phyloP scores from a whole-genome alignment of 2,888 invertebrate genomes.

The Arctia plantaginis region DNA sequence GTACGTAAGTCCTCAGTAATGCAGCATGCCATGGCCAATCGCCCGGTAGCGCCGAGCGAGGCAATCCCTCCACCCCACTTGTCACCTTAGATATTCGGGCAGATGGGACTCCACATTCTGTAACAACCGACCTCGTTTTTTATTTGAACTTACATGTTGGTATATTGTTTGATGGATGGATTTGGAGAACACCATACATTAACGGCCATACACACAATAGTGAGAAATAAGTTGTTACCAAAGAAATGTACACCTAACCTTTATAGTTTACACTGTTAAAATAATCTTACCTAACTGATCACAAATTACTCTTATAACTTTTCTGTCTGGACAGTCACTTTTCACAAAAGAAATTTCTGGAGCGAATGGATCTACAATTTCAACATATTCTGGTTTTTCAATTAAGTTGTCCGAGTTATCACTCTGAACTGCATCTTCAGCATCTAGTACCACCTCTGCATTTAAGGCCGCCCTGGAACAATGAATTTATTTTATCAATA shows the following conservation, averaged over 20 bases:
- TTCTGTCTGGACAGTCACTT: constrained; percentile 90
- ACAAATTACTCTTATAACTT: constrained; percentile 93
- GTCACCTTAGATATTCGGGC: constrained; percentile 81
- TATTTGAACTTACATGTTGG: background rate
- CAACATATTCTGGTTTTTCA: constrained; percentile 88
- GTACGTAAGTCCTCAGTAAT: constrained; percentile 92
- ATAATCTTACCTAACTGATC: constrained; percentile 89
- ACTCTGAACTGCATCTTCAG: constrained; percentile 88
- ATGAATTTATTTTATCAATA: constrained; percentile 9
- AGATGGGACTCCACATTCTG: constrained; percentile 91
- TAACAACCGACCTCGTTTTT: constrained; percentile 11
- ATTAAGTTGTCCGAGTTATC: constrained; percentile 81
- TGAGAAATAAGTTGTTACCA: background rate
- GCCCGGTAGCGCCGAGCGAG: constrained; percentile 91
- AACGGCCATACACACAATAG: background rate
- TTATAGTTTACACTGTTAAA: background rate
- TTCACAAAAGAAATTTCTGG: constrained; percentile 93
- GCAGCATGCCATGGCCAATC: constrained; percentile 98
- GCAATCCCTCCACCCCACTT: constrained; percentile 84
- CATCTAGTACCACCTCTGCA: constrained; percentile 89
- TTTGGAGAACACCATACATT: background rate
- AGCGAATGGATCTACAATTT: constrained; percentile 93
- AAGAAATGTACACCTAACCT: background rate
- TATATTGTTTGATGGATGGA: background rate
- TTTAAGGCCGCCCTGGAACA: constrained; percentile 88